Base-by-base conservation (phyloP, 2,113 vertebrate genomes). In the Zapornia atra region DNA sequence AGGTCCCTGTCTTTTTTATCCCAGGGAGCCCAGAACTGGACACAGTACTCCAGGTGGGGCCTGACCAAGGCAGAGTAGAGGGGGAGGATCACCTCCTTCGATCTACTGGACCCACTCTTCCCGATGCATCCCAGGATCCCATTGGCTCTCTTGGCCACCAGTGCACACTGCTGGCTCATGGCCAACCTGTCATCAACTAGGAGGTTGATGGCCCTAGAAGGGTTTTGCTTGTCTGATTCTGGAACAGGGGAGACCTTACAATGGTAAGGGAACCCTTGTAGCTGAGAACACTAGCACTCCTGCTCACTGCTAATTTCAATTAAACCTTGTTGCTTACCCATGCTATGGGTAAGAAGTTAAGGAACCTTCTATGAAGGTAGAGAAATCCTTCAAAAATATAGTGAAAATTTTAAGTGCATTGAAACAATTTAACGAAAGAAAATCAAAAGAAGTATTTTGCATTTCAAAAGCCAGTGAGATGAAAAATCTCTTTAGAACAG, bases 401-500 rank as follows among this genome's bases (percentile, higher is more conserved):
- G 34, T 73, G 46, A 87, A 88, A 64, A 59, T 33, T 83, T 82
- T 57, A 90, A 77, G 24, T 72, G 42, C 33, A 26, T 53, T 70
- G 57, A 76, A 95, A 53, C 15, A 68, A 56, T 75, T 93, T 92
- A 72, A 65, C 50, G 68, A 88, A 91, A 93, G 60, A 89, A 77
- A 88, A 63, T 59, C 1, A 59, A 46, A 81, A 51, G 34, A 11
- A 85, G 15, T 75, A 50, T 77, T 94, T 70, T 79, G 46, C n/a
- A 65, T 93, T 90, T 90, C n/a, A 75, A 75, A 82, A 94, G 59
- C 48, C n/a, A 86, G 48, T 82, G 79, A 95, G 85, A 88, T 80
- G 22, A 86, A 88, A 80, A 48, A 73, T 92, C 28, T 86, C 44
- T 90, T 64, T 38, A 22, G 69, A 78, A 59, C 66, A 76, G 36